Conservation (phyloP, 2,888 invertebrate genomes). For the Drosophila falleni region DNA sequence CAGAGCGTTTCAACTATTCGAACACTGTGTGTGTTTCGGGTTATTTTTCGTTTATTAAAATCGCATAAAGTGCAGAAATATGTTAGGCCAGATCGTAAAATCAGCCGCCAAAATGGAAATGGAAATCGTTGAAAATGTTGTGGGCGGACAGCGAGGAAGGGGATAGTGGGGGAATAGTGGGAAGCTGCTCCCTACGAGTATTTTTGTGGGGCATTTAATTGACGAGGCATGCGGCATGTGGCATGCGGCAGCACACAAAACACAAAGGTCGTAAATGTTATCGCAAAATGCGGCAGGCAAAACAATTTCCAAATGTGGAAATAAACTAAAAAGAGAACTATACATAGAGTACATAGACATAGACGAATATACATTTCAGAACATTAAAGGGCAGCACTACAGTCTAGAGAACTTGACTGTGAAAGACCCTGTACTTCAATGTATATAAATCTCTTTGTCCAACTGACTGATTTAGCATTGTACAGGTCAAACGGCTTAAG, state of each 20-base stretch:
- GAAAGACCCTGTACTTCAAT: neutral
- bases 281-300: constrained; percentile 68
- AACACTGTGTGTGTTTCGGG: constrained; percentile 29
- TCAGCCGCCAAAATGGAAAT: constrained; percentile 39
- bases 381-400: neutral
- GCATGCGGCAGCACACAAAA: constrained; percentile 44
- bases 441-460: too few species aligned
- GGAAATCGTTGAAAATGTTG: constrained; percentile 49
- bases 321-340: constrained; percentile 27
- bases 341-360: constrained; percentile 8
- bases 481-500: too few species aligned
- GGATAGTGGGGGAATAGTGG: neutral
- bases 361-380: constrained; percentile 1
- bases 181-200: constrained; percentile 4
- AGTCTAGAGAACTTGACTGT: neutral
- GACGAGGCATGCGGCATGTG: constrained; percentile 53
- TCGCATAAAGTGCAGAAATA: constrained; percentile 79
- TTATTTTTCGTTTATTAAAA: constrained; percentile 78
- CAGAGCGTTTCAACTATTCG: constrained; percentile 57
- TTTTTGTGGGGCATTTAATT: constrained; percentile 70
- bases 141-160: constrained; percentile 1
- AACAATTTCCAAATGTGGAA: constrained; percentile 71
- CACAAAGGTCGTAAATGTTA: constrained; percentile 75
- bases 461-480: too few species aligned
- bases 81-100: constrained; percentile 69